phyloP scores from a whole-genome alignment of 1,140 invertebrate genomes.

The Nasonia longicornis region DNA sequence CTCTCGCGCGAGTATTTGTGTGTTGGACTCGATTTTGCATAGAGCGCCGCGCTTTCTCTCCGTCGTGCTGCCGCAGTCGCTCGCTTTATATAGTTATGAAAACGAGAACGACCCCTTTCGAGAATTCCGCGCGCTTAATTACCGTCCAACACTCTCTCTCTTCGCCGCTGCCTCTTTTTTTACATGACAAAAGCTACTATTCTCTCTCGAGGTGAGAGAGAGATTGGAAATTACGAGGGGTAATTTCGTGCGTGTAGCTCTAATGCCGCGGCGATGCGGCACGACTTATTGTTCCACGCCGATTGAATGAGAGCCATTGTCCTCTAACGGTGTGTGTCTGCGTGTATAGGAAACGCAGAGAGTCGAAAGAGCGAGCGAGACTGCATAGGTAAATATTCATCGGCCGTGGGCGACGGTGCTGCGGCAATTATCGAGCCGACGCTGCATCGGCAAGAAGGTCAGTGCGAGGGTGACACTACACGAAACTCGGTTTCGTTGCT shows the following conservation, averaged over 20 bases:
- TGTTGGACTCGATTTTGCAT: not conserved
- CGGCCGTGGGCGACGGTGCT: constrained; percentile 30
- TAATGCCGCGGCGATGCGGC: constrained; percentile 37
- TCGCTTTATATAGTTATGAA: not conserved
- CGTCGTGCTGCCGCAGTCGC: too few relatives aligned
- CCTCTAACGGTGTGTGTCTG: constrained; percentile 37
- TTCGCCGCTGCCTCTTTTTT: not conserved
- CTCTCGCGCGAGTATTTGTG: not conserved
- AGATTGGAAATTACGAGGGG: constrained; percentile 30
- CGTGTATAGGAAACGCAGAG: not conserved
- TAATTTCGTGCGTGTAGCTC: constrained; percentile 22
- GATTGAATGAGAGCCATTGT: constrained; percentile 43
- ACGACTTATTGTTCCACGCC: constrained; percentile 39
- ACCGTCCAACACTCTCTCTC: not conserved
- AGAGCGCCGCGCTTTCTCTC: not conserved
- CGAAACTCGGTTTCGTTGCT: not conserved
- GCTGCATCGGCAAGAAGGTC: constrained; percentile 15
- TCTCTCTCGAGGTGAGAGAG: not conserved
- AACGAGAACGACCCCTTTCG: not conserved
- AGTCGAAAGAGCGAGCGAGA: too few relatives aligned
- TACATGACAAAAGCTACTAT: not conserved
- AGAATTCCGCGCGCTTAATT: not conserved
- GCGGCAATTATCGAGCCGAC: constrained; percentile 22
- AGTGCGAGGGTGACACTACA: not conserved
- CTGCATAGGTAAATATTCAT: constrained; percentile 31